Base-by-base conservation (phyloP, 2,888 invertebrate genomes). In the Mimumesa dahlbomi region DNA sequence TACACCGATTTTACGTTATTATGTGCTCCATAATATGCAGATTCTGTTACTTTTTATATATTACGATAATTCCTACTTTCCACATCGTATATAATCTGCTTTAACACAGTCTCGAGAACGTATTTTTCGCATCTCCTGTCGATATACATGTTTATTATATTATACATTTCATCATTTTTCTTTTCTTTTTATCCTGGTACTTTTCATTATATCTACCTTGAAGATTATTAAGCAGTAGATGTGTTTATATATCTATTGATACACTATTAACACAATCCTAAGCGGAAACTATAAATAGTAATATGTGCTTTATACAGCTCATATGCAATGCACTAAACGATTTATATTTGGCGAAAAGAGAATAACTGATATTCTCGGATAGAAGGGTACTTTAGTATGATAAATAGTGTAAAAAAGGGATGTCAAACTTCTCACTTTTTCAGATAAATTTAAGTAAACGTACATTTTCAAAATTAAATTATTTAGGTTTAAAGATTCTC, bases 251-350 rank as follows among this genome's bases (percentile, higher is more conserved):
- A 48, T 57, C 31, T 56, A 46, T 67, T 14, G 29, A 46, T 5
- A 42, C 29, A 6, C 56, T 14, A 14, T 56, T 56, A 53, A 48
- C 11, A 11, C 38, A 45, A 50, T 1, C 46, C 59, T 61, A 29
- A 36, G 31, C 22, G 25, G 13, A 48, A 53, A 42, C 38, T 46
- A 18, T 40, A 34, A 53, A 54, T 69, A 68, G 65, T 67, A 21
- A 50, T 62, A 70, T 42, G 25, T 70, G 69, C 69, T 70, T 56
- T 56, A 70, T 69, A 65, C 57, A 58, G 31, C 16, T 48, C 40
- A 40, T 58, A 57, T 58, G 48, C 65, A 64, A 42, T 56, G 34
- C 53, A 54, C 45, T 69, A 49, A 62, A 50, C 40, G 45, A 56
- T 71, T 58, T 63, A 70, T 70, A 72, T 64, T 56, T 59, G 50